Percentiles rank a stretch among this genome's conserved stretches.
phyloP scores from a whole-genome alignment of 2,888 invertebrate genomes.

The Apeira syringaria region DNA sequence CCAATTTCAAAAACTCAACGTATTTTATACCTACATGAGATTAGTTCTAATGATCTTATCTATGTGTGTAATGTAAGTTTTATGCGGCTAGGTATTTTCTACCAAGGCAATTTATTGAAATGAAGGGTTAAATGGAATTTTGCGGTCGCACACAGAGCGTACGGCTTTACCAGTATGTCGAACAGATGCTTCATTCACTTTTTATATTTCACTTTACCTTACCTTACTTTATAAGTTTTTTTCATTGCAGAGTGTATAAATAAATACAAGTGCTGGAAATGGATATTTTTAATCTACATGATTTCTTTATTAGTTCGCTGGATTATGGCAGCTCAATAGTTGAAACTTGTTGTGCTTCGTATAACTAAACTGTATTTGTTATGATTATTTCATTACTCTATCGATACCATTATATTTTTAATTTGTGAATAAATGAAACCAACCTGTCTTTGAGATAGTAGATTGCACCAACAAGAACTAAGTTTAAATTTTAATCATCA shows the following conservation, averaged over 20 bases:
- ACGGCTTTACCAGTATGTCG: slow-evolving; percentile 5
- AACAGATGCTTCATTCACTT: slow-evolving; percentile 14
- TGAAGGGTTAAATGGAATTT: slow-evolving; percentile 50
- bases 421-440: too few species aligned
- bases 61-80: too few species aligned
- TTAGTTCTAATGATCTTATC: too few species aligned
- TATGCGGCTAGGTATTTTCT: slow-evolving; percentile 18
- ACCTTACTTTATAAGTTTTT: slow-evolving; percentile 15
- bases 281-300: slow-evolving; percentile 24
- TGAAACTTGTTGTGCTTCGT: slow-evolving; percentile 5
- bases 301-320: slow-evolving; percentile 19
- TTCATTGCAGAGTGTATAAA: slow-evolving; percentile 16
- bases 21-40: too few species aligned
- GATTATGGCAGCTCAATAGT: slow-evolving; percentile 8
- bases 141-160: slow-evolving; percentile 39
- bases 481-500: too few species aligned
- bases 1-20: too few species aligned
- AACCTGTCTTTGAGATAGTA: too few species aligned
- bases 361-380: too few species aligned
- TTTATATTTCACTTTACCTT: too few species aligned
- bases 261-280: slow-evolving; percentile 12
- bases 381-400: too few species aligned
- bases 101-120: slow-evolving; percentile 52
- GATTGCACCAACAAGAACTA: too few species aligned
- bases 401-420: too few species aligned